phyloP scores from a whole-genome alignment of 2,888 invertebrate genomes.

The Sylvicola cinctus region DNA sequence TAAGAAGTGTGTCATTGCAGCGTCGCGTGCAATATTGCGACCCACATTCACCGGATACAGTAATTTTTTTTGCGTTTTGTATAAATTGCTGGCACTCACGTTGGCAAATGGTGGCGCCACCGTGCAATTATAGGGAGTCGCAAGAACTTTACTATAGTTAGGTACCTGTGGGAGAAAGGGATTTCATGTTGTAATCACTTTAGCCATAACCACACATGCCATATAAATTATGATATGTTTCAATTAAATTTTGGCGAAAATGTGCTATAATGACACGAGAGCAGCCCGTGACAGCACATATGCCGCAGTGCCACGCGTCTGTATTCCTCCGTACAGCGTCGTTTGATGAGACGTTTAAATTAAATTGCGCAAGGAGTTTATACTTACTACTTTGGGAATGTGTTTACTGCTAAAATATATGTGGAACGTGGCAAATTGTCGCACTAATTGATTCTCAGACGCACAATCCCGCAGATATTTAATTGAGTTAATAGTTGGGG shows the following conservation, averaged over 20 bases:
- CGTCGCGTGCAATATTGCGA: slow-evolving; percentile 69
- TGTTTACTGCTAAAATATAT: slow-evolving; percentile 73
- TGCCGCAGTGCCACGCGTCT: too few relatives aligned
- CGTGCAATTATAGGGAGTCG: slow-evolving; percentile 50
- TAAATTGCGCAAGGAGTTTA: not conserved
- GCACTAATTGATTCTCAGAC: slow-evolving; percentile 41
- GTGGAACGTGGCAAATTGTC: slow-evolving; percentile 70
- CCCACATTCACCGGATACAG: slow-evolving; percentile 82
- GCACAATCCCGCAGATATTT: slow-evolving; percentile 60
- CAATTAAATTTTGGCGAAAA: too few relatives aligned
- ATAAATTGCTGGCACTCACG: slow-evolving; percentile 41
- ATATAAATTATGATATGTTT: too few relatives aligned
- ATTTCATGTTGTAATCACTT: too few relatives aligned
- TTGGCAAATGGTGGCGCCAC: slow-evolving; percentile 45
- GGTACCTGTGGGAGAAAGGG: slow-evolving; percentile 33
- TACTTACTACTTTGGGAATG: slow-evolving; percentile 44
- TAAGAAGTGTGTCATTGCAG: slow-evolving; percentile 61
- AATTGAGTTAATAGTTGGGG: slow-evolving; percentile 56
- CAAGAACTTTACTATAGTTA: slow-evolving; percentile 36
- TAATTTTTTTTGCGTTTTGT: slow-evolving; percentile 59
- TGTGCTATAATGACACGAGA: too few relatives aligned
- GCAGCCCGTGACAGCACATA: too few relatives aligned
- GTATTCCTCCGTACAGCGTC: too few relatives aligned
- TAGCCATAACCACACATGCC: too few relatives aligned
- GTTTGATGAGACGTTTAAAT: too few relatives aligned